Base-by-base conservation (phyloP, 2,113 vertebrate species). In the Urocitellus parryii region DNA sequence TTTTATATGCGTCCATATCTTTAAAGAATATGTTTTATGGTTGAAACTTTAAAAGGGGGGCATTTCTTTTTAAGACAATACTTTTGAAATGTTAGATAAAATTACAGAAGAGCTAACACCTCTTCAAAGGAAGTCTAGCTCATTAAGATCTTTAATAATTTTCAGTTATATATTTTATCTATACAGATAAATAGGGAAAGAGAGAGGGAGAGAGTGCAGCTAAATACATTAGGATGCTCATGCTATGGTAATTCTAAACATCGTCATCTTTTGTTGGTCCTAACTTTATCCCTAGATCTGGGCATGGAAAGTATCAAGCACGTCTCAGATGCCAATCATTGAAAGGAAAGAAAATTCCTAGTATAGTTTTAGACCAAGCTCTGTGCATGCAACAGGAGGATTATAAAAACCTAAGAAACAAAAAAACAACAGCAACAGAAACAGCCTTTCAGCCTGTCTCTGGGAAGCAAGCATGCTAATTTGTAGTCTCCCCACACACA, bases 381-480 rank as follows among this genome's bases (percentile, higher is more conserved):
- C 58, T 87, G 72, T 13, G 11, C 34, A 42, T 27, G 37, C 58
- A 77, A 27, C 56, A 88, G 27, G 20, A 81, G 86, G 56, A 48
- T 63, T 74, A 29, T 34, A 81, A 74, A 85, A 84, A 74, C 16
- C 37, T 45, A 87, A 39, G 68, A 91, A 82, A 82, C 34, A 68
- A 53, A 74, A 86, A 86, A 85, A 74, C 51, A 91, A 61, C 73
- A 82, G 88, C 77, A 73, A 67, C 73, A 86, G 78, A 78, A 67
- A n/a, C 56, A 67, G 92, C 65, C 73, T 83, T 82, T 79, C 53
- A 76, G 77, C 39, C 76, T 16, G 3, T 76, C 68, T 42, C 81
- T 82, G 89, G 79, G 85, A 92, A 89, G 65, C 32, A 34, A 74
- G 63, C 24, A 0, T 0, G 32, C 79, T 86, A n/a, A 93, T 95